These are phyloP conservation scores for Enteromius anoplus DNA, from an alignment of 2,797 vertebrate genomes.

Conservation along the genomic window DNA sequence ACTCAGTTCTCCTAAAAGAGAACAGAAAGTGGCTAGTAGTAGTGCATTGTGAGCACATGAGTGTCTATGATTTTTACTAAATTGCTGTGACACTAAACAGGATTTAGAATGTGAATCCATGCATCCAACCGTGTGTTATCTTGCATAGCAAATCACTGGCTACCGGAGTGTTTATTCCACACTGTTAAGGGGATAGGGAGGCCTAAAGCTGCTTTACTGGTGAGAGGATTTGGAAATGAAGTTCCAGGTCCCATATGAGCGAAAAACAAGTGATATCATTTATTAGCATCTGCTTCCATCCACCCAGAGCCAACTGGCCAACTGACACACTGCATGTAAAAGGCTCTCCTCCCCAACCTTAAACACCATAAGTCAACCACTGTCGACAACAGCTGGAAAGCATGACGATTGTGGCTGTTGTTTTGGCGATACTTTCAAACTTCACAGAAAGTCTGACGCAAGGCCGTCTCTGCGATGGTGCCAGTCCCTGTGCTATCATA, in stretches of 20 bases:
- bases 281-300: conserved; percentile 74
- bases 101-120: conserved; percentile 39
- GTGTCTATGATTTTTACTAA: conserved; percentile 57
- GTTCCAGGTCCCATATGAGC: conserved; percentile 60
- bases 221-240: conserved; percentile 38
- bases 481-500: not conserved
- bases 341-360: conserved; percentile 64
- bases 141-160: conserved; percentile 57
- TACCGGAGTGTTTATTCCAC: conserved; percentile 36
- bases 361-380: conserved; percentile 75
- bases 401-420: conserved; percentile 69
- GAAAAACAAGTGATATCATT: conserved; percentile 76
- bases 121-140: conserved; percentile 60
- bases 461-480: conserved; percentile 26
- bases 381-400: conserved; percentile 75
- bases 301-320: conserved; percentile 71
- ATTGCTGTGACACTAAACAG: conserved; percentile 50
- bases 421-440: conserved; percentile 47
- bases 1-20: conserved; percentile 26
- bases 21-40: not conserved
- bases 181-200: conserved; percentile 9
- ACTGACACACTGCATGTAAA: conserved; percentile 65
- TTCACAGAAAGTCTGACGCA: conserved; percentile 54
- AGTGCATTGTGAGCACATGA: not conserved
- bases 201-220: conserved; percentile 44